Evolutionary conservation across 2,888 invertebrate genomes (phyloP), one percentile per base, ranked within the genome.

Genomic region (Chrysina gloriosa): DNA sequence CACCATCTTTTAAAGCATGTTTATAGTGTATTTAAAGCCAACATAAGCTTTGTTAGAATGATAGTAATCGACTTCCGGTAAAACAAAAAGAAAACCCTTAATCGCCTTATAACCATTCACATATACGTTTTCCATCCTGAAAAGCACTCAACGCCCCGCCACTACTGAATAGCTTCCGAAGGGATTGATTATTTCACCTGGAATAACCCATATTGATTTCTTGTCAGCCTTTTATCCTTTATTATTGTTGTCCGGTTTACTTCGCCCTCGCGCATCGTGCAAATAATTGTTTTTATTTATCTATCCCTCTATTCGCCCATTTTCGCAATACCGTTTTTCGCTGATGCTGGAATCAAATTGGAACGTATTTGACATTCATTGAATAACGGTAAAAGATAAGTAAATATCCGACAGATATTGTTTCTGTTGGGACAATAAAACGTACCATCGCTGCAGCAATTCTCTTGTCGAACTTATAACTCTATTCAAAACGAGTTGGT

Each of bases 181-280:
- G 29, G 16, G 50, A 50, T 50, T 50, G 50, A 50, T 50, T 50
- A 29, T 50, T 50, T 50, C 29, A 50, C 50, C 50, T 50, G 50
- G 29, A 50, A 29, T 50, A 50, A 14, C 29, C 50, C 50, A 29
- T 50, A 50, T 50, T 50, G 50, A 50, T 50, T 50, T 29, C 50
- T 50, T 16, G 50, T 16, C 50, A 16, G 29, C 6, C 2, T 29
- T 50, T 16, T 29, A 14, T 29, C 29, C 29, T 29, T 50, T 27
- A 14, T 31, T 50, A 29, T 50, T 6, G 11, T 16, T 16, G 50
- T 29, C 29, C 14, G 14, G 29, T 29, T 50, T 14, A 2, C 5
- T 6, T 27, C 5, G 5, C 14, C 11, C 16, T 7, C 50, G 6
- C 11, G 14, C 7, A 11, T 14, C 29, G 16, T 9, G 14, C 14